phyloP scores from a whole-genome alignment of 2,888 invertebrate genomes.

The Rhagophthalmus giganteus region DNA sequence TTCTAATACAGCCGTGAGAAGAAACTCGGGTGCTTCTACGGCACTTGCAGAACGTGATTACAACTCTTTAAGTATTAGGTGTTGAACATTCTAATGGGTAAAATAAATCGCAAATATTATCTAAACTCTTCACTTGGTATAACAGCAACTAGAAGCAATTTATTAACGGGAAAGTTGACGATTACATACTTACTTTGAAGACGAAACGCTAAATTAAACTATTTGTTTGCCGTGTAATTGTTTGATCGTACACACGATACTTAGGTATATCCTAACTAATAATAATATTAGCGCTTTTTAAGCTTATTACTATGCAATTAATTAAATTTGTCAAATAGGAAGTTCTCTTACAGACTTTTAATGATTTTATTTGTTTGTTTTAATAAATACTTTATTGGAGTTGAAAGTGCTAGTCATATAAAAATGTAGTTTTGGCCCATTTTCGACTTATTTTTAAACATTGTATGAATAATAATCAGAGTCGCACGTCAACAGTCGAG shows the following conservation, averaged over 20 bases:
- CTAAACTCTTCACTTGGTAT: slow-evolving; percentile 22
- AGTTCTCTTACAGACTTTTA: background rate
- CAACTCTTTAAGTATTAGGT: slow-evolving; percentile 17
- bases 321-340: too few relatives aligned
- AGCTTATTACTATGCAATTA: too few relatives aligned
- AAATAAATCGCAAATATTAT: slow-evolving; percentile 27
- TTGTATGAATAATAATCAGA: too few relatives aligned
- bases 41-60: slow-evolving; percentile 15
- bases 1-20: slow-evolving; percentile 13
- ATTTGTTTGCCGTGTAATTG: slow-evolving; percentile 6
- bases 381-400: background rate
- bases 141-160: slow-evolving; percentile 9
- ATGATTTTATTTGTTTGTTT: background rate
- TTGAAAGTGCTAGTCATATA: too few relatives aligned
- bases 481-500: too few relatives aligned
- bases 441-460: too few relatives aligned
- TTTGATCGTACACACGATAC: slow-evolving; percentile 2
- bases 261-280: too few relatives aligned
- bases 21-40: slow-evolving; percentile 8
- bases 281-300: too few relatives aligned
- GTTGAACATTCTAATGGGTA: slow-evolving; percentile 22
- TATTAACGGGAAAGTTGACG: slow-evolving; percentile 18
- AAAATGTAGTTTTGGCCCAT: too few relatives aligned
- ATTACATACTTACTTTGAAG: slow-evolving; percentile 4
- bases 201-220: slow-evolving; percentile 9